Percentiles rank a stretch among this genome's conserved stretches.
Evolutionary conservation across 2,888 invertebrate genomes (phyloP).

Genomic region (Teleogryllus oceanicus): DNA sequence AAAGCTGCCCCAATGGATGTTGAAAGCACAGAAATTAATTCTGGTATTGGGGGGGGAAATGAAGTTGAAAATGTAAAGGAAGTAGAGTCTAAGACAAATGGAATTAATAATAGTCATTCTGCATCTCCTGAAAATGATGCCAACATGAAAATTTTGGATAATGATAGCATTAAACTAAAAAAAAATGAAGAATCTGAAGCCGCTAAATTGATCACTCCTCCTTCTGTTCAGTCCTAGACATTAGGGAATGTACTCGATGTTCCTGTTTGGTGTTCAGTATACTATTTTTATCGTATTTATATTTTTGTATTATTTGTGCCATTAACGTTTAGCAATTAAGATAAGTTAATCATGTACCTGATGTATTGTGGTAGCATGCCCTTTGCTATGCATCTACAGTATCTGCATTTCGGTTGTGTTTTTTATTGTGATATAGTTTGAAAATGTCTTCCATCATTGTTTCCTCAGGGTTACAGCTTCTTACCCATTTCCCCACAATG

Average conservation of each 20-base stretch:
- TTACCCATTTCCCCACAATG: not conserved
- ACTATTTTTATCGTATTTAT: slow-evolving; percentile 1
- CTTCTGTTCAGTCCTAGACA: not conserved
- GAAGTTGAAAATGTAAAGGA: slow-evolving; percentile 22
- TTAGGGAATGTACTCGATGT: not conserved
- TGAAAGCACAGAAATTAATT: not conserved
- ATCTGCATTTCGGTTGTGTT: not conserved
- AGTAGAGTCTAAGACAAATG: slow-evolving; percentile 1
- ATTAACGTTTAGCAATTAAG: not conserved
- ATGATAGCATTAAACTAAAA: not conserved
- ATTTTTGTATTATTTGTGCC: not conserved
- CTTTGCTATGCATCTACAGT: not conserved
- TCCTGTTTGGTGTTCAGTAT: not conserved
- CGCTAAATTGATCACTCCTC: not conserved
- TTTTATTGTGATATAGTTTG: slow-evolving; percentile 10
- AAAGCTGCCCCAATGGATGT: not conserved
- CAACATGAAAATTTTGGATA: not conserved
- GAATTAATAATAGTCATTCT: slow-evolving; percentile 23
- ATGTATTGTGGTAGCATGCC: slow-evolving; percentile 18
- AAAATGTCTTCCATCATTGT: slow-evolving; percentile 9
- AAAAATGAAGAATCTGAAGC: not conserved
- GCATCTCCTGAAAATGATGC: not conserved
- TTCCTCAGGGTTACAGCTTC: slow-evolving; percentile 8
- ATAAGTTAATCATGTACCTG: slow-evolving; percentile 10
- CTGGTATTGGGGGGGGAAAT: slow-evolving; percentile 19